Percentiles rank a stretch among this genome's conserved stretches.
phyloP scores from a whole-genome alignment of 2,888 invertebrate genomes.

The Silvanus unidentatus region DNA sequence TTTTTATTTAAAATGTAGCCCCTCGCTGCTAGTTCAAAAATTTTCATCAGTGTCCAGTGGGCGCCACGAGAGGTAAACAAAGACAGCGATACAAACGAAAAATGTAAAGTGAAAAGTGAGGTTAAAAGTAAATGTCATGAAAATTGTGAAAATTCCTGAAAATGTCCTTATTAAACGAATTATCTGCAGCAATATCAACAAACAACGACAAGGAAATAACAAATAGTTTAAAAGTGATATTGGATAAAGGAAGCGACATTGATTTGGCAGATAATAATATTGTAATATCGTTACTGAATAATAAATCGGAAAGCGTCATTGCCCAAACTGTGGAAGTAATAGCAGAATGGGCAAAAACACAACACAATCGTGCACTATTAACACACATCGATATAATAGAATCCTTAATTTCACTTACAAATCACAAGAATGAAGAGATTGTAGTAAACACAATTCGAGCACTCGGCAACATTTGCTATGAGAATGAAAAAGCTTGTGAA shows the following conservation, averaged over 20 bases:
- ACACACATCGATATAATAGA: slow-evolving; percentile 57
- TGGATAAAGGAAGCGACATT: slow-evolving; percentile 47
- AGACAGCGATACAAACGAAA: no score
- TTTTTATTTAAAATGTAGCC: no score
- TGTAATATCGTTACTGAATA: slow-evolving; percentile 45
- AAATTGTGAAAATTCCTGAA: no score
- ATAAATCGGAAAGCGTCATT: neutral
- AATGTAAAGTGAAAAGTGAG: no score
- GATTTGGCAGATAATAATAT: slow-evolving; percentile 48
- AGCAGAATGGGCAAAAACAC: slow-evolving; percentile 77
- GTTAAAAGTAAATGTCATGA: no score
- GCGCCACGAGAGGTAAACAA: no score
- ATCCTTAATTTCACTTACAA: slow-evolving; percentile 50
- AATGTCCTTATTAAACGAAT: slow-evolving; percentile 8
- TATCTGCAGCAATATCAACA: slow-evolving; percentile 23
- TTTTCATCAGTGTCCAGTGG: no score
- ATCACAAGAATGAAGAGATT: slow-evolving; percentile 49
- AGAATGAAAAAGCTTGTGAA: slow-evolving; percentile 67
- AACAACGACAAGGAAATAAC: slow-evolving; percentile 48
- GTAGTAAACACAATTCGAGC: slow-evolving; percentile 73
- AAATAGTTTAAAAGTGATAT: slow-evolving; percentile 47
- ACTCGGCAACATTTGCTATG: slow-evolving; percentile 83
- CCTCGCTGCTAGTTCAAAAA: no score
- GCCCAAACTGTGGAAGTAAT: slow-evolving; percentile 57
- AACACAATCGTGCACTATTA: slow-evolving; percentile 66